Base-by-base conservation (phyloP, 2,113 vertebrate species). In the Salvelinus namaycush region DNA sequence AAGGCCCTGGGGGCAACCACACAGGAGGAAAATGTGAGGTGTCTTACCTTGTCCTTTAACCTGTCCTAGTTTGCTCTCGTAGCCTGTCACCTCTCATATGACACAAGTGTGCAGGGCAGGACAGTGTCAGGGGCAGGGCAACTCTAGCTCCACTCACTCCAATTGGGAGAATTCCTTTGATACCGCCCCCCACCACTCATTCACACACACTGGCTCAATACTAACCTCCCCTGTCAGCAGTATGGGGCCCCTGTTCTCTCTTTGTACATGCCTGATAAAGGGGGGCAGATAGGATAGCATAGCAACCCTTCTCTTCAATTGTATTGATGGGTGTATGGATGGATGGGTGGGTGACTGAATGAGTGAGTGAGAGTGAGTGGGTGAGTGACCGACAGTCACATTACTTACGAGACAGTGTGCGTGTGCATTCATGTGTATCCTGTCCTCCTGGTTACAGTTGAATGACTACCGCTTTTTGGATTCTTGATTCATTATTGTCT, bases 181-280 rank as follows among this genome's bases (percentile, higher is more conserved):
- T 62, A n/a, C 68, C 24, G 24, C 66, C 54, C 68, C 48, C 29
- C 27, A 60, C 34, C 68, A 57, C 51, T 51, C 70, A 31, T 26
- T 13, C 14, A 16, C 48, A 60, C 57, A 22, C 34, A 29, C 14
- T 54, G 12, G 18, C 9, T 20, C n/a, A 26, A 68, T 29, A 60
- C 76, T 87, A 86, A 86, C 79, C 81, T 70, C 79, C 80, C 88
- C 70, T 79, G 88, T 93, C 92, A 93, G 91, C 92, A 94, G 74
- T 93, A 83, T 84, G 81, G 75, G 66, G 75, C 77, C 48, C 51
- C 64, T 18, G 77, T 72, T 77, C 79, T 81, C 78, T 83, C 87
- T 90, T 89, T 91, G 89, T 85, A 76, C 60, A 76, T 11, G 68
- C 48, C 29, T 84, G 39, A 79, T 79, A 79, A 81, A 85, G 29